Evolutionary conservation across 2,113 vertebrate species (phyloP).

Genomic region (Brachyhypopomus occidentalis): DNA sequence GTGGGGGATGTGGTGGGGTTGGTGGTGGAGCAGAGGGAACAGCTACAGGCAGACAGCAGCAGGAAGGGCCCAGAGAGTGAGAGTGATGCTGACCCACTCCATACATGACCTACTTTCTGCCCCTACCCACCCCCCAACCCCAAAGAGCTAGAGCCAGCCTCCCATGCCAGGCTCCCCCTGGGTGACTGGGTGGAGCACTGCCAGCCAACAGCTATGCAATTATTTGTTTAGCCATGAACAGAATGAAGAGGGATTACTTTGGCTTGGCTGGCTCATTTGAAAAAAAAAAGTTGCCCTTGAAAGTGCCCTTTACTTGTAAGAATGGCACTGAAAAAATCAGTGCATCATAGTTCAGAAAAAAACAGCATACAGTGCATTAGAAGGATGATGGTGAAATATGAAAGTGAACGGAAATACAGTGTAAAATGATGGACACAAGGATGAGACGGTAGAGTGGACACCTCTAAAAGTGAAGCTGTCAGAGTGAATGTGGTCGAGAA

Average conservation of each 20-base stretch:
- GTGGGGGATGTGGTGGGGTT: not conserved
- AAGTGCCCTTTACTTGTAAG: conserved; percentile 34
- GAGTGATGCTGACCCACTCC: conserved; percentile 20
- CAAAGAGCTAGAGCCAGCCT: conserved; percentile 38
- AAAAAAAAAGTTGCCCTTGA: conserved; percentile 37
- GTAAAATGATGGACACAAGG: not conserved
- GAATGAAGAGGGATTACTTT: conserved; percentile 50
- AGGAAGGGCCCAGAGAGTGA: conserved; percentile 15
- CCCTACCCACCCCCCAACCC: conserved; percentile 20
- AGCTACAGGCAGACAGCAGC: conserved; percentile 21
- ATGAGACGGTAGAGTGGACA: not conserved
- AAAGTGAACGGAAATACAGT: not conserved
- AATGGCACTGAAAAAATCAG: conserved; percentile 22
- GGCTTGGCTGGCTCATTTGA: conserved; percentile 40
- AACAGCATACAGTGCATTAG: not conserved
- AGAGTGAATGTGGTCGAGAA: conserved; percentile 7
- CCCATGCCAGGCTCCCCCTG: conserved; percentile 51
- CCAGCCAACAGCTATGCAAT: conserved; percentile 49
- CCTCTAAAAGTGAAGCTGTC: conserved; percentile 15
- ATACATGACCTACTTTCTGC: conserved; percentile 57
- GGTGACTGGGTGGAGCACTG: conserved; percentile 29
- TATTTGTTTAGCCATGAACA: conserved; percentile 48
- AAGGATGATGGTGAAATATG: not conserved
- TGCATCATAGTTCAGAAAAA: not conserved
- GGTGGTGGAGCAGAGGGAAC: not conserved